Conservation (phyloP, 2,113 vertebrate species). For the Erythrocebus patas region DNA sequence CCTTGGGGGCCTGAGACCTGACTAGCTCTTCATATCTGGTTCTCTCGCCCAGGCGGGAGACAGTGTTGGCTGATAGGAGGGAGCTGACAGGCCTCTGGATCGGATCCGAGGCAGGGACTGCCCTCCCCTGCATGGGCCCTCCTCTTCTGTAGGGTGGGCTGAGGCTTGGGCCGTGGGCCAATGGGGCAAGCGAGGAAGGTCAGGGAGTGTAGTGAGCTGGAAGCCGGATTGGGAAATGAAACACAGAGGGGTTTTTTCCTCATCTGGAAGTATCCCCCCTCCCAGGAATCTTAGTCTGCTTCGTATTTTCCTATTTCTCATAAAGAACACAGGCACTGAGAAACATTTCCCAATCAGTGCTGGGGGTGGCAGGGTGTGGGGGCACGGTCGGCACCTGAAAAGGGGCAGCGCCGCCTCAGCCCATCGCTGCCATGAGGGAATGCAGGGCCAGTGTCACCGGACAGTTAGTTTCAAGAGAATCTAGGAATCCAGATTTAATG, state of each 20-base stretch:
- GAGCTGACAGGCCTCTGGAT: neutral
- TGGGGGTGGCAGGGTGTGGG: neutral
- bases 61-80: neutral
- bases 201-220: neutral
- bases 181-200: neutral
- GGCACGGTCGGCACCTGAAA: neutral
- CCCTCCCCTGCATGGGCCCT: neutral
- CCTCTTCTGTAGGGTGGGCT: neutral
- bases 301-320: constrained; percentile 41
- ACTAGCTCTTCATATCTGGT: neutral
- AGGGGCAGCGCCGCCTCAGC: neutral
- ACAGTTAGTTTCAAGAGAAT: neutral
- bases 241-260: neutral
- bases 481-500: neutral
- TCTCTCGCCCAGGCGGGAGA: neutral
- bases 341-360: neutral
- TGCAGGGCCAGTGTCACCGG: neutral
- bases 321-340: neutral
- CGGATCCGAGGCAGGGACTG: neutral
- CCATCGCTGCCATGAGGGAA: neutral
- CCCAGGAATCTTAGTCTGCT: neutral
- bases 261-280: neutral
- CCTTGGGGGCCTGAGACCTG: neutral
- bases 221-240: neutral
- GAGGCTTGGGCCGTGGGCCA: neutral